A percentile compares a stretch with the other conserved stretches of the same genome.
Conservation (phyloP, 2,888 invertebrate species). For the Dryadula phaetusa region DNA sequence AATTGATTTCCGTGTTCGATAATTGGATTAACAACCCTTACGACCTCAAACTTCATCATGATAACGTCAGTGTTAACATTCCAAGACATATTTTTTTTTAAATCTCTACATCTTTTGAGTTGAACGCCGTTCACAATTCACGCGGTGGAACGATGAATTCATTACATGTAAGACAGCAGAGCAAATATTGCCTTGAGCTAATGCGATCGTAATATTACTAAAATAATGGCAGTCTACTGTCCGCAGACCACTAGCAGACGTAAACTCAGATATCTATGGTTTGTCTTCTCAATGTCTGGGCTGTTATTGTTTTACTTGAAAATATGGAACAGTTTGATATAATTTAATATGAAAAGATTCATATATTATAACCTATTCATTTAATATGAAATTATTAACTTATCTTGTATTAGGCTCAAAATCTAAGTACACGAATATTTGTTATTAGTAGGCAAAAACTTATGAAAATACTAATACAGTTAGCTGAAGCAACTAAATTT, state of each 20-base stretch:
- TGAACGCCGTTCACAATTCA: constrained; percentile 28
- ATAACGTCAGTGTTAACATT: neutral
- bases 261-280: constrained; percentile 12
- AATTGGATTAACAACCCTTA: neutral
- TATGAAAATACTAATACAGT: too few species aligned
- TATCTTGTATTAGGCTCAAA: too few species aligned
- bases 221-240: constrained; percentile 27
- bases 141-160: constrained; percentile 44
- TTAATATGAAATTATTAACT: too few species aligned
- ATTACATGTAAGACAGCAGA: constrained; percentile 46
- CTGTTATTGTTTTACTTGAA: neutral
- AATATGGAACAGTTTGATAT: neutral
- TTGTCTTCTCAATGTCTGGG: neutral
- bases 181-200: constrained; percentile 46
- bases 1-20: too few species aligned
- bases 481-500: too few species aligned
- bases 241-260: constrained; percentile 18
- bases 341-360: neutral
- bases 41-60: too few species aligned
- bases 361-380: too few species aligned
- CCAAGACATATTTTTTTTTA: neutral
- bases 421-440: too few species aligned
- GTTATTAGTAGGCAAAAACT: too few species aligned
- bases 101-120: neutral
- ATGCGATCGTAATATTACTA: constrained; percentile 41